Conservation (phyloP, 2,113 vertebrate species). For the Pungitius pungitius region DNA sequence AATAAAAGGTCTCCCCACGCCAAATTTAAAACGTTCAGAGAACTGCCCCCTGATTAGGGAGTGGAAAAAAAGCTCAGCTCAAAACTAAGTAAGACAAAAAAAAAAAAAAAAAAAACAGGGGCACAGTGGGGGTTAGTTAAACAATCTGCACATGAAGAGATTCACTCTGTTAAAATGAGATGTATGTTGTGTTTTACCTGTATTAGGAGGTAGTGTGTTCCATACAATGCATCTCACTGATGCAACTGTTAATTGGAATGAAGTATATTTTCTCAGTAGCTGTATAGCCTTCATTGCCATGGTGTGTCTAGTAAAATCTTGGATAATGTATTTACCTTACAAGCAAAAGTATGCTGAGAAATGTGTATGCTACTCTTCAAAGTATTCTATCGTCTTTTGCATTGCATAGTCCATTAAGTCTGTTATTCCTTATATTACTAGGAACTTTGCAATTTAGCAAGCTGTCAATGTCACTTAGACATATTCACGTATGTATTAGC, state of each 20-base stretch:
- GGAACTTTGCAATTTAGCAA: constrained; percentile 34
- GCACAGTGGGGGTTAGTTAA: not conserved
- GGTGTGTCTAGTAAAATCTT: not conserved
- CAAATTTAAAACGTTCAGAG: not conserved
- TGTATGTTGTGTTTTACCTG: too few relatives aligned
- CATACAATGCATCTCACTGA: not conserved
- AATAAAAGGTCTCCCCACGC: not conserved
- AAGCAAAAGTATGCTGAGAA: not conserved
- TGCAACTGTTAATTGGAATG: constrained; percentile 12
- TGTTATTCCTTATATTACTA: constrained; percentile 29
- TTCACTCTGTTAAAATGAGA: too few relatives aligned
- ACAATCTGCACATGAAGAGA: not conserved
- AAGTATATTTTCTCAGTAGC: not conserved
- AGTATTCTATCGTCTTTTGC: not conserved
- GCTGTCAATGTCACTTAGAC: constrained; percentile 56
- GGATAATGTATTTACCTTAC: not conserved
- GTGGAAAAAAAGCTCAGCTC: not conserved
- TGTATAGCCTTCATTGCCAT: not conserved
- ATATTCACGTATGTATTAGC: constrained; percentile 49
- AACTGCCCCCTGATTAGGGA: not conserved
- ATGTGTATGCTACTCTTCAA: not conserved
- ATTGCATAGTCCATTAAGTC: constrained; percentile 8
- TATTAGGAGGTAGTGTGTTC: too few relatives aligned
- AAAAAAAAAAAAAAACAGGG: not conserved
- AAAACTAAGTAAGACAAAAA: not conserved